Evolutionary conservation across 2,888 invertebrate species (phyloP).

Genomic region (Drosophila suboccidentalis): DNA sequence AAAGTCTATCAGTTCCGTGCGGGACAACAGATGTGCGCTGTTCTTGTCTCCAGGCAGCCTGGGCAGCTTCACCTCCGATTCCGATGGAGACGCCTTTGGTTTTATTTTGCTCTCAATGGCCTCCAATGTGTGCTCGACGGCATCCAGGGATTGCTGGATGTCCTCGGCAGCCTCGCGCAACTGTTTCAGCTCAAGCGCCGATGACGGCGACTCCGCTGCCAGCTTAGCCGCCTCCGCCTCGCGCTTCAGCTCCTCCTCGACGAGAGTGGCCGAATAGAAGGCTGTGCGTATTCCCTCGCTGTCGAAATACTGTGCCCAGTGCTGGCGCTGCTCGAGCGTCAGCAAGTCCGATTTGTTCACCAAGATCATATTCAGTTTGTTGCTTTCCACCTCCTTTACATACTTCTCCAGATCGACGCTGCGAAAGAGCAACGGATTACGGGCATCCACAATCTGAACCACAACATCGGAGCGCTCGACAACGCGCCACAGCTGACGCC

Average conservation of each 20-base stretch:
- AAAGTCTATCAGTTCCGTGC: conserved; percentile 90
- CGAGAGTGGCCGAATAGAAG: conserved; percentile 95
- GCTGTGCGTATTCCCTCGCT: conserved; percentile 90
- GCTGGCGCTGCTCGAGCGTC: conserved; percentile 91
- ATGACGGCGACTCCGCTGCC: conserved; percentile 32
- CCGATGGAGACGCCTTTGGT: conserved; percentile 3
- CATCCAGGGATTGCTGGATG: conserved; percentile 87
- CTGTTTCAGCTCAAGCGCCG: conserved; percentile 78
- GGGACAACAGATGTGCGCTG: conserved; percentile 86
- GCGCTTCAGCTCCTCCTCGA: conserved; percentile 86
- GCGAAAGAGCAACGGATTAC: conserved; percentile 97
- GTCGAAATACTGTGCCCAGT: conserved; percentile 95
- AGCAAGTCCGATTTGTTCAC: conserved; percentile 98
- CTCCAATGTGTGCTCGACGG: conserved; percentile 87
- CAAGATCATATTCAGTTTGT: conserved; percentile 93
- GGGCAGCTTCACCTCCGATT: conserved; percentile 19
- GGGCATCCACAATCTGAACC: conserved; percentile 97
- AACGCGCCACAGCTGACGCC: conserved; percentile 99
- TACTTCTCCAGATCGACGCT: conserved; percentile 96
- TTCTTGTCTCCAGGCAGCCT: conserved; percentile 64
- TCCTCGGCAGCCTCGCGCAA: conserved; percentile 87
- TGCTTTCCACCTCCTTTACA: conserved; percentile 90
- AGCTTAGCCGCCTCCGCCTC: conserved; percentile 51
- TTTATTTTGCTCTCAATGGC: conserved; percentile 87
- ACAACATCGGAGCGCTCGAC: conserved; percentile 98